Evolutionary conservation across 2,888 invertebrate genomes (phyloP).

Genomic region (Hirtodrosophila alboralis): DNA sequence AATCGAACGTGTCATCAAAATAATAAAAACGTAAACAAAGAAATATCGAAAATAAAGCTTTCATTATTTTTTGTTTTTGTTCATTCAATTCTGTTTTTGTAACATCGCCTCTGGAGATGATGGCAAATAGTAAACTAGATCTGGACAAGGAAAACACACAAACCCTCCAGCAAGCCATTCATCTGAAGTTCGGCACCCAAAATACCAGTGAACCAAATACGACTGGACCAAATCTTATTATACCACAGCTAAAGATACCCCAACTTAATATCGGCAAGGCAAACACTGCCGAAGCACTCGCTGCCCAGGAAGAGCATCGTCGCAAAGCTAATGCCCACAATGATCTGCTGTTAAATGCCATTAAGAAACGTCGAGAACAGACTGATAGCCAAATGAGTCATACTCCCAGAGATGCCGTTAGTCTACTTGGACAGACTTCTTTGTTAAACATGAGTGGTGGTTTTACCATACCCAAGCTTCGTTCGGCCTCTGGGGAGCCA

Average conservation of each 20-base stretch:
- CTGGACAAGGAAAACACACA: slow-evolving; percentile 28
- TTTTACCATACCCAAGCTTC: slow-evolving; percentile 62
- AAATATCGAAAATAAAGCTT: slow-evolving; percentile 21
- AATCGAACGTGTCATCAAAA: slow-evolving; percentile 19
- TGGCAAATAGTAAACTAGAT: slow-evolving; percentile 33
- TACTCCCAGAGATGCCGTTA: background rate
- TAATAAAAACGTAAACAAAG: slow-evolving; percentile 27
- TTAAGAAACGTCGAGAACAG: slow-evolving; percentile 24
- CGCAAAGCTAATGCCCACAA: slow-evolving; percentile 44
- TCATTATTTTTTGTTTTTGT: slow-evolving; percentile 17
- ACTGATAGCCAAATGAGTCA: slow-evolving; percentile 1
- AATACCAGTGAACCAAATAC: slow-evolving; percentile 32
- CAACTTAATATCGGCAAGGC: slow-evolving; percentile 8
- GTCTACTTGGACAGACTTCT: background rate
- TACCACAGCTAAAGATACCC: slow-evolving; percentile 51
- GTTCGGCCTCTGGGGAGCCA: slow-evolving; percentile 13
- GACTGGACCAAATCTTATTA: slow-evolving; percentile 16
- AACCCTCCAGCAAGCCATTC: slow-evolving; percentile 61
- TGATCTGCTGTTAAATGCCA: slow-evolving; percentile 44
- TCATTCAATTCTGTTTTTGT: slow-evolving; percentile 1
- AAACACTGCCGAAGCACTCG: slow-evolving; percentile 4
- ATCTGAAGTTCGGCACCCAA: slow-evolving; percentile 52
- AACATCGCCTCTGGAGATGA: slow-evolving; percentile 12
- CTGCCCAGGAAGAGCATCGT: slow-evolving; percentile 28
- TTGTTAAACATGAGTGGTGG: slow-evolving; percentile 24